A percentile compares a stretch with the other conserved stretches of the same genome.
phyloP scores from a whole-genome alignment of 2,797 vertebrate genomes.

The Poeciliopsis turneri region DNA sequence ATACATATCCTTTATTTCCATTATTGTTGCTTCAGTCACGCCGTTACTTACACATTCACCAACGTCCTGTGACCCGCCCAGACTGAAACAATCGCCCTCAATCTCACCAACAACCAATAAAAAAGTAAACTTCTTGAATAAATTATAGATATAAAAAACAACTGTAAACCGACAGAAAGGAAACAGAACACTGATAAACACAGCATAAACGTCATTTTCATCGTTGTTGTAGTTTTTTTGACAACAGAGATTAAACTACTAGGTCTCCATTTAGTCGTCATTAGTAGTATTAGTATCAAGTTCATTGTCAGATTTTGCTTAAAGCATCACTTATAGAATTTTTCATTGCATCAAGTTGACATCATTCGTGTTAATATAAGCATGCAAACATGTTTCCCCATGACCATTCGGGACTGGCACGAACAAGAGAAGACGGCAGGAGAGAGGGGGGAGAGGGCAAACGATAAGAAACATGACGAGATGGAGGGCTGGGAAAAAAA shows the following conservation, averaged over 20 bases:
- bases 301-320: slow-evolving; percentile 79
- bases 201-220: slow-evolving; percentile 77
- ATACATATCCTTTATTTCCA: slow-evolving; percentile 84
- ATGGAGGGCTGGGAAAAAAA: slow-evolving; percentile 25
- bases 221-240: slow-evolving; percentile 61
- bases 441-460: slow-evolving; percentile 53
- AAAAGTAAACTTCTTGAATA: slow-evolving; percentile 82
- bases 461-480: slow-evolving; percentile 37
- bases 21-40: slow-evolving; percentile 70
- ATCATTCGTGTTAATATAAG: slow-evolving; percentile 87
- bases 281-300: slow-evolving; percentile 83
- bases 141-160: slow-evolving; percentile 73
- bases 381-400: slow-evolving; percentile 84
- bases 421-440: slow-evolving; percentile 71
- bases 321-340: slow-evolving; percentile 82
- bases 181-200: slow-evolving; percentile 75
- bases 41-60: slow-evolving; percentile 66
- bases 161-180: slow-evolving; percentile 47
- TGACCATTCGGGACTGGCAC: slow-evolving; percentile 80
- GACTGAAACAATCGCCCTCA: slow-evolving; percentile 67
- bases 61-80: slow-evolving; percentile 56
- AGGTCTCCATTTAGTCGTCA: slow-evolving; percentile 72
- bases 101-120: slow-evolving; percentile 77
- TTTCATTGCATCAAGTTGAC: slow-evolving; percentile 84
- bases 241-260: slow-evolving; percentile 70